Evolutionary conservation across 2,797 vertebrate genomes (phyloP).

Genomic region (Muscicapa striata): DNA sequence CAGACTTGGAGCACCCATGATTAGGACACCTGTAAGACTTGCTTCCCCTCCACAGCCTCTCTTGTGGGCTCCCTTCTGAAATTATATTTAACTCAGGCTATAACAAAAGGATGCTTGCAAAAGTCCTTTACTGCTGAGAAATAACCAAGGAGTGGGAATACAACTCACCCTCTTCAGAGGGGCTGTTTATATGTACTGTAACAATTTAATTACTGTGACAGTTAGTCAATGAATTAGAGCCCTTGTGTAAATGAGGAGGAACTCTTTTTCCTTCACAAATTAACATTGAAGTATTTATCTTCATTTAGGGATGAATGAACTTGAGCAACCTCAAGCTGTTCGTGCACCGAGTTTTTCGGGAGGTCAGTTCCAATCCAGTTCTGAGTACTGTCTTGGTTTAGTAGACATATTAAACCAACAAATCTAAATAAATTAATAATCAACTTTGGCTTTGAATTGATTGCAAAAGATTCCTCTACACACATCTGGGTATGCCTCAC

Average conservation of each 20-base stretch:
- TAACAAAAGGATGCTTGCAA: not conserved
- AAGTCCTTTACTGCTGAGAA: not conserved
- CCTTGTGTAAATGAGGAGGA: not conserved
- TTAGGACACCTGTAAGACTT: not conserved
- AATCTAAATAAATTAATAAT: not conserved
- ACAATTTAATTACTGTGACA: not conserved
- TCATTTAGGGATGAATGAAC: not conserved
- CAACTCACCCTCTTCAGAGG: not conserved
- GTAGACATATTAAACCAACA: not conserved
- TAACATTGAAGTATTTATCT: not conserved
- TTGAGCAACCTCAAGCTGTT: not conserved
- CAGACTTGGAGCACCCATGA: fast-evolving
- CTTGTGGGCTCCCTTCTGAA: not conserved
- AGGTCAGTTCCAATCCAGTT: not conserved
- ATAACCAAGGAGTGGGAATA: not conserved
- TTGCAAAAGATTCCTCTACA: not conserved
- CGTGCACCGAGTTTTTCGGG: fast-evolving
- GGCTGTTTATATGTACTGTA: not conserved
- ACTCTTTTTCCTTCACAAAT: not conserved
- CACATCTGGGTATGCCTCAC: not conserved
- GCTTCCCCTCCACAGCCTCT: not conserved
- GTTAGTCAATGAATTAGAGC: not conserved
- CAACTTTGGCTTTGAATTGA: not conserved
- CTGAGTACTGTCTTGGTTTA: not conserved
- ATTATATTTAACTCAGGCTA: not conserved